Percentiles rank a stretch among this genome's conserved stretches.
phyloP scores from a whole-genome alignment of 2,888 invertebrate species.

The Oasisia sp. region DNA sequence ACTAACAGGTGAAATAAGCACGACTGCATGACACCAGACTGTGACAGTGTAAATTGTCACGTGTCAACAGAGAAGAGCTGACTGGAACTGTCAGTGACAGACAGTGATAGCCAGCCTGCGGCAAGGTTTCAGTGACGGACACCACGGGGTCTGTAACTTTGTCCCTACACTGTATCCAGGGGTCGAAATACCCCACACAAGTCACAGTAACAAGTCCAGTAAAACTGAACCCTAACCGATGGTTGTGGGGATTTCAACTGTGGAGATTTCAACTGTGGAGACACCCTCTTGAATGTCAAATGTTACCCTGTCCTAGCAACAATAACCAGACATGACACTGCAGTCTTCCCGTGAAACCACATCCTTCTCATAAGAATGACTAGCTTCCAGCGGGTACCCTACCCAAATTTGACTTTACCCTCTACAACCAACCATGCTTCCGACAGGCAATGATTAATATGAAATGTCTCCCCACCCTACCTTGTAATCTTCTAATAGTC shows the following conservation, averaged over 20 bases:
- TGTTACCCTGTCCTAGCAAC: not conserved
- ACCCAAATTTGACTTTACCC: not conserved
- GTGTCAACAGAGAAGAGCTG: not conserved
- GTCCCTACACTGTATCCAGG: not conserved
- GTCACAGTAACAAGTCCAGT: not conserved
- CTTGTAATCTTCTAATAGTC: not conserved
- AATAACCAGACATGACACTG: not conserved
- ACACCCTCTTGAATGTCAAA: not conserved
- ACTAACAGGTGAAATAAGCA: not conserved
- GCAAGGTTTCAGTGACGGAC: not conserved
- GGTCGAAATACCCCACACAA: not conserved
- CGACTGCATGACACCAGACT: not conserved
- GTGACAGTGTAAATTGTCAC: not conserved
- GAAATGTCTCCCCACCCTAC: not conserved
- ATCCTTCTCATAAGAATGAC: not conserved
- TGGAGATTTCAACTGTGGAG: not conserved
- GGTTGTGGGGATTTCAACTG: not conserved
- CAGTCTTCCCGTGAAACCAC: not conserved
- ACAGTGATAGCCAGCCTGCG: not conserved
- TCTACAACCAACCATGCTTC: not conserved
- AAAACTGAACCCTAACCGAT: not conserved
- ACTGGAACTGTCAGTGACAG: not conserved
- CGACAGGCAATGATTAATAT: not conserved
- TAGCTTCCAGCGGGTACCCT: not conserved
- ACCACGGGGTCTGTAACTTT: not conserved